Base-by-base conservation (phyloP, 2,797 vertebrate species). In the Sorex maritimensis region DNA sequence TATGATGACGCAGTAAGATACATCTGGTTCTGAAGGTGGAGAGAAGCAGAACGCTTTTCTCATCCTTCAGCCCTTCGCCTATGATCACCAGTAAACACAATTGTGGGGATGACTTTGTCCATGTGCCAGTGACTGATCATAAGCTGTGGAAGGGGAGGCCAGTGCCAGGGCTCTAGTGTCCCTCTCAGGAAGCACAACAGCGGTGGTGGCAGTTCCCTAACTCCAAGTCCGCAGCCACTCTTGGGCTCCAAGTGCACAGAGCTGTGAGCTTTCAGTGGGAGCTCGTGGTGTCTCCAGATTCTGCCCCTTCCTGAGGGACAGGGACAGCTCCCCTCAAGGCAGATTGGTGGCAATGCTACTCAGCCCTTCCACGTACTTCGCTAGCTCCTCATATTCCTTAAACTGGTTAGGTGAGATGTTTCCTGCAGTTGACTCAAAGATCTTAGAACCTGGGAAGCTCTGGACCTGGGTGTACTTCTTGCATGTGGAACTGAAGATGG, bases 361-460 rank as follows among this genome's bases (percentile, higher is more conserved):
- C 4, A 63, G 67, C 9, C 65, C 38, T 69, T 69, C 61, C 75
- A 61, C 1, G 46, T 77, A 79, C 72, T 74, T 72, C 23, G n/a
- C 21, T 26, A 83, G 78, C 0, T 12, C 6, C 17, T n/a, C 63
- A 30, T 63, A 84, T 75, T 84, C 49, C 63, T 49, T 85, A 80
- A 92, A 77, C 63, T 84, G 90, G 83, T 46, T 46, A 26, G 67
- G 72, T 68, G 34, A 38, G 38, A 87, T 92, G 55, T 86, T 86
- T 92, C 19, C n/a, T 81, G 19, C 6, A 71, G 91, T n/a, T 13
- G 55, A 90, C 90, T 26, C 74, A 67, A 49, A 86, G 52, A n/a
- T 69, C 26, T 38, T 69, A 34, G n/a, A 61, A 23, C 10, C 28
- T 71, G 84, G 71, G 13, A 82, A 82, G 44, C 44, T 63, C 67